A percentile compares a stretch with the other conserved stretches of the same genome.
Evolutionary conservation across 2,888 invertebrate species (phyloP).

Genomic region (Nebria brevicollis): DNA sequence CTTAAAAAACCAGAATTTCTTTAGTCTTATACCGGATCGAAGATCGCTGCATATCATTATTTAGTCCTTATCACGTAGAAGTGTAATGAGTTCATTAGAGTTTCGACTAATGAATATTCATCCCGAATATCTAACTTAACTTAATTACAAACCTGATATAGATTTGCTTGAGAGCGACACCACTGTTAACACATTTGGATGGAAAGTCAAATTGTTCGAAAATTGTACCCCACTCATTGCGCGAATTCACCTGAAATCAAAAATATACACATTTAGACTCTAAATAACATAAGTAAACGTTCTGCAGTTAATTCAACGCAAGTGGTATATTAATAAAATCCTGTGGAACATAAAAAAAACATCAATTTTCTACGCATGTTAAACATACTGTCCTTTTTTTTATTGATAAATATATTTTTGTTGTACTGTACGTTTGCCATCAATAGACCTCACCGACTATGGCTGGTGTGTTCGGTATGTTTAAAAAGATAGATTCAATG

Average conservation of each 20-base stretch:
- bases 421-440: background rate
- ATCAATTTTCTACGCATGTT: background rate
- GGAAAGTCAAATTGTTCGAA: slow-evolving; percentile 81
- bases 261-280: slow-evolving; percentile 25
- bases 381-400: background rate
- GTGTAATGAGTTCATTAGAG: too few species aligned
- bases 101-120: too few species aligned
- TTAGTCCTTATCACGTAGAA: too few species aligned
- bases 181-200: slow-evolving; percentile 88
- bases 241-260: slow-evolving; percentile 80
- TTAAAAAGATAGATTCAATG: background rate
- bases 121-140: background rate
- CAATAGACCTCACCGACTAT: background rate
- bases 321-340: too few species aligned
- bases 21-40: too few species aligned
- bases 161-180: slow-evolving; percentile 84
- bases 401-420: background rate
- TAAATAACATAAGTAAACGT: too few species aligned
- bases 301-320: too few species aligned
- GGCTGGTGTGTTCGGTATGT: background rate
- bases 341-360: too few species aligned
- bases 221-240: slow-evolving; percentile 88
- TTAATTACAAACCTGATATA: slow-evolving; percentile 75
- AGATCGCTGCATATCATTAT: too few species aligned
- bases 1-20: too few species aligned